Evolutionary conservation across 2,113 vertebrate genomes (phyloP).

Genomic region (Cebidichthys violaceus): DNA sequence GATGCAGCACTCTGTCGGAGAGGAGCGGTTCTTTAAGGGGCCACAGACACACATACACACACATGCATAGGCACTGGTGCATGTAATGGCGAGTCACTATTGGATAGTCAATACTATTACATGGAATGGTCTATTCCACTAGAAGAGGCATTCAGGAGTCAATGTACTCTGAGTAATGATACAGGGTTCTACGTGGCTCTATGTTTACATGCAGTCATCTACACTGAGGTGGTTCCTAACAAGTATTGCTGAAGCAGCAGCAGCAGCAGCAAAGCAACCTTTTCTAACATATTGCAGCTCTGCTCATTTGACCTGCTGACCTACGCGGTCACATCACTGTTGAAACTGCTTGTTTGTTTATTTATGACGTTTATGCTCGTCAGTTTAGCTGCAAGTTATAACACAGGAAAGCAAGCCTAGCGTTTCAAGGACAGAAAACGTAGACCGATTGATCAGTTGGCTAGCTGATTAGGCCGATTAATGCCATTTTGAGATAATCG

Average conservation of each 20-base stretch:
- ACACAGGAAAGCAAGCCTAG: background rate
- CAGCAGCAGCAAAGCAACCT: background rate
- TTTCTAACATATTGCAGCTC: background rate
- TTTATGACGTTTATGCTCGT: background rate
- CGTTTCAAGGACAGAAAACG: background rate
- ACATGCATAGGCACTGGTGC: background rate
- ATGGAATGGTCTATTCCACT: background rate
- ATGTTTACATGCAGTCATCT: background rate
- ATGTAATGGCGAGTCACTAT: slow-evolving; percentile 14
- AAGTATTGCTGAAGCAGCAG: background rate
- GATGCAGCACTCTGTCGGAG: slow-evolving; percentile 17
- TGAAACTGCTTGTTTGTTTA: background rate
- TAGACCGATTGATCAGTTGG: background rate
- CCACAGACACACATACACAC: background rate
- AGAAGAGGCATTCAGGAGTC: background rate
- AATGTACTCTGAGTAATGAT: background rate
- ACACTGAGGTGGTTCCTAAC: background rate
- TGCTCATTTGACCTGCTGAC: background rate
- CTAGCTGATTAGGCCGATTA: background rate
- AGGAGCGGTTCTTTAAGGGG: slow-evolving; percentile 9
- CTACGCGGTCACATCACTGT: background rate
- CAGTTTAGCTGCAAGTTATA: background rate
- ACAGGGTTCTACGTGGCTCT: background rate
- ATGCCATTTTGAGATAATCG: background rate
- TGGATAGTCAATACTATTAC: background rate